phyloP scores from a whole-genome alignment of 1,140 invertebrate genomes.

The Oryctes rhinoceros region DNA sequence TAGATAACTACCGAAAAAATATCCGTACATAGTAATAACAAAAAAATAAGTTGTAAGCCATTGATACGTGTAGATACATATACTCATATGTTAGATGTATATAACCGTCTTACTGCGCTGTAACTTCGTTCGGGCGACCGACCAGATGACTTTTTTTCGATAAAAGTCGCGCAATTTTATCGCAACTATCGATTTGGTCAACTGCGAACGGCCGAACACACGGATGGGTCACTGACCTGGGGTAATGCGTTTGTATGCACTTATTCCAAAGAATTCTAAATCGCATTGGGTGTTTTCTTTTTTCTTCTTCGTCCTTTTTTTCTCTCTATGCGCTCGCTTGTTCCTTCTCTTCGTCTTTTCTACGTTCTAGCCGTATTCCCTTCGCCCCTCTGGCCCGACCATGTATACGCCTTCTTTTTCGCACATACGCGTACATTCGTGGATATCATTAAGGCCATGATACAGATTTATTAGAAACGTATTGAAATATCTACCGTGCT shows the following conservation, averaged over 20 bases:
- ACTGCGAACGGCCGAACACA: constrained; percentile 20
- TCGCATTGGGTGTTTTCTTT: constrained; percentile 34
- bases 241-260: constrained; percentile 40
- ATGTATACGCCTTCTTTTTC: not conserved
- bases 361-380: not conserved
- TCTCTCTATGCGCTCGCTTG: constrained; percentile 7
- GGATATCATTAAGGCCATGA: not conserved
- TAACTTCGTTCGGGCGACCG: not conserved
- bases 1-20: constrained; percentile 27
- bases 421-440: not conserved
- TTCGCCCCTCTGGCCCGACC: not conserved
- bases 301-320: constrained; percentile 21
- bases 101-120: not conserved
- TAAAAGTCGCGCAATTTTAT: constrained; percentile 33
- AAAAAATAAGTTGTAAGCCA: not conserved
- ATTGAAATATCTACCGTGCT: too few relatives aligned
- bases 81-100: not conserved
- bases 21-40: not conserved
- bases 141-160: constrained; percentile 34
- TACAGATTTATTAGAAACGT: too few relatives aligned
- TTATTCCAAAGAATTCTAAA: constrained; percentile 40
- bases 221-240: constrained; percentile 29
- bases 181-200: constrained; percentile 28
- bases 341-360: constrained; percentile 30
- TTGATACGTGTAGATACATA: not conserved